These are phyloP conservation scores for Drosophila planitibia DNA, from an alignment of 2,888 invertebrate species.

Conservation along the genomic window DNA sequence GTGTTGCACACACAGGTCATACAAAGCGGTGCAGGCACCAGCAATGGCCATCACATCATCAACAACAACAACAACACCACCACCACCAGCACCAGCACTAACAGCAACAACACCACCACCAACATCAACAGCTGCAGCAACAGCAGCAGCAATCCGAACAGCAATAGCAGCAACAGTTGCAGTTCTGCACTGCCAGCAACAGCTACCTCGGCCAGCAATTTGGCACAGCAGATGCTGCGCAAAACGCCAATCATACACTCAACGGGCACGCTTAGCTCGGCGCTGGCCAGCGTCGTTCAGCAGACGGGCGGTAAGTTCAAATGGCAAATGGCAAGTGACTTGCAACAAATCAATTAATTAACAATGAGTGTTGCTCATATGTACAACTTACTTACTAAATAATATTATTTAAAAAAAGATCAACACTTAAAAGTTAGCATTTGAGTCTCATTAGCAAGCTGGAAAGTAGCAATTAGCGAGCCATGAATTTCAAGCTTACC, in stretches of 20 bases:
- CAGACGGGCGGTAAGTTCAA: slow-evolving; percentile 76
- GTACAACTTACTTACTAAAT: not conserved
- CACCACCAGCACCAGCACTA: slow-evolving; percentile 17
- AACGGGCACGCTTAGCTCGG: slow-evolving; percentile 75
- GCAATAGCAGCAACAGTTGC: slow-evolving; percentile 18
- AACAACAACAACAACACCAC: slow-evolving; percentile 34
- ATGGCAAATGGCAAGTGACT: not conserved
- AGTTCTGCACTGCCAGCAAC: slow-evolving; percentile 34
- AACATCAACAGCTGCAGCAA: not conserved
- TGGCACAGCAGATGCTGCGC: slow-evolving; percentile 80
- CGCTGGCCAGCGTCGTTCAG: slow-evolving; percentile 80
- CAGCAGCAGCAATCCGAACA: slow-evolving; percentile 18
- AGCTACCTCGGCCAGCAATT: slow-evolving; percentile 37
- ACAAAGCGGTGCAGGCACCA: slow-evolving; percentile 78
- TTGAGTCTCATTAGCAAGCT: not conserved
- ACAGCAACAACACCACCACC: slow-evolving; percentile 15
- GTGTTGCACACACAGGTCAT: slow-evolving; percentile 76
- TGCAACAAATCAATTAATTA: not conserved
- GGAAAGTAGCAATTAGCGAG: not conserved
- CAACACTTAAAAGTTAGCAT: not conserved
- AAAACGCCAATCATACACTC: slow-evolving; percentile 83
- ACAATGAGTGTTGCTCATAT: not conserved
- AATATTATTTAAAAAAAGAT: not conserved
- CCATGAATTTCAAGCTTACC: not conserved
- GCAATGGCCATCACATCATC: slow-evolving; percentile 74